These are phyloP conservation scores for Falco naumanni DNA, from an alignment of 2,797 vertebrate genomes.

Conservation along the genomic window DNA sequence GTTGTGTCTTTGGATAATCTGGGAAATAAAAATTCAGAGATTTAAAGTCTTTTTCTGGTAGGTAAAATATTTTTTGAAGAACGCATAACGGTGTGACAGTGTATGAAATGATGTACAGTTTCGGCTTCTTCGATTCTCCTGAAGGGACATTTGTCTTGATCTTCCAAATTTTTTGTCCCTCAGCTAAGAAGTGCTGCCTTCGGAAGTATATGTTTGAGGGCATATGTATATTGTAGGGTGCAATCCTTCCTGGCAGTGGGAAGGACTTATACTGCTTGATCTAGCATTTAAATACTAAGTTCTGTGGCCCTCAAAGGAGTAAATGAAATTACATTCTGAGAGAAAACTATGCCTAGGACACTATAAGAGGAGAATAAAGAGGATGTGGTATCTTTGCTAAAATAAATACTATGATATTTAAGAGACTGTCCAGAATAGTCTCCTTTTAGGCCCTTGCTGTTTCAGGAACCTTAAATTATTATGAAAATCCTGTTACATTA, in stretches of 20 bases:
- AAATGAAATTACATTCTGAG: background rate
- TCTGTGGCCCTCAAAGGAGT: background rate
- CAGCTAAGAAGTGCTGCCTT: background rate
- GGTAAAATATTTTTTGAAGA: background rate
- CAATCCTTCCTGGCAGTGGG: background rate
- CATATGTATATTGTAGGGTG: background rate
- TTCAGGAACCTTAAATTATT: background rate
- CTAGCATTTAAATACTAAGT: background rate
- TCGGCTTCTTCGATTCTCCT: background rate
- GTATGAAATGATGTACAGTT: background rate
- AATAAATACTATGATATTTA: background rate
- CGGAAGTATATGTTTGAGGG: background rate
- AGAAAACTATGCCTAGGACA: background rate
- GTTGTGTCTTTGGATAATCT: background rate
- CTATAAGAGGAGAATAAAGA: background rate
- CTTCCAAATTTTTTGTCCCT: background rate
- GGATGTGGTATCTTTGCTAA: background rate
- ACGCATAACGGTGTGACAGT: background rate
- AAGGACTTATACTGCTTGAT: background rate
- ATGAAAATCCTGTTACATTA: background rate
- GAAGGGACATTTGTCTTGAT: background rate
- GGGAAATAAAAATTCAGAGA: background rate
- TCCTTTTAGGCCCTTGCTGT: background rate
- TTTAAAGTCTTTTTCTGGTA: background rate
- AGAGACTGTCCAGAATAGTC: background rate